Evolutionary conservation across 2,888 invertebrate genomes (phyloP), one percentile per base, ranked within the genome.

Genomic region (Hypena proboscidalis): DNA sequence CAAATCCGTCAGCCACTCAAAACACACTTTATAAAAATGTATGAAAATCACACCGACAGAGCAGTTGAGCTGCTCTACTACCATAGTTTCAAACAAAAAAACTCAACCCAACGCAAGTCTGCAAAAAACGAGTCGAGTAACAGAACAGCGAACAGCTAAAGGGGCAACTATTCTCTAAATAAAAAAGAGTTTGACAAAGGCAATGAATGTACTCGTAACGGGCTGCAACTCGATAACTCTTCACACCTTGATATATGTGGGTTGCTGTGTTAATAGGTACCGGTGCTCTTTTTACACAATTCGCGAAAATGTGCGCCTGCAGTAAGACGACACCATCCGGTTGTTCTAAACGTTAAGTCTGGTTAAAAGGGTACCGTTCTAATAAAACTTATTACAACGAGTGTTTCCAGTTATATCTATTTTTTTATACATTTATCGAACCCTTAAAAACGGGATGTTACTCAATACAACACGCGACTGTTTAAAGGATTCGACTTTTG

Each of bases 191-290:
- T 56, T 52, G 77, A 80, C 84, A 86, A 70, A 75, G 72, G 70
- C 78, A 72, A 66, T 70, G 73, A 71, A 74, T 70, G 62, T 69
- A 75, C 69, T 73, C 45, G 60, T 86, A 89, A 87, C 89, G 89
- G 84, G 80, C 76, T 83, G 90, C 81, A 90, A 90, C 80, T 71
- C 76, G 89, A 90, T 89, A 81, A 83, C 80, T 67, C 75, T 59
- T 77, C 83, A 86, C 90, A 90, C 90, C 90, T 90, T 90, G 85
- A 83, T 83, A 77, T 83, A 90, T 88, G 81, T 90, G 90, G 90
- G 90, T 90, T 74, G 67, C 74, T 67, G 73, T 70, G 73, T 66
- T 51, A 60, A 41, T 58, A 51, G 40, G 59, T 70, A 72, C 77
- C 74, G 74, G 72, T 77, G 75, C 72, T 59, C 66, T 83, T 85